Percentiles rank a stretch among this genome's conserved stretches.
phyloP scores from a whole-genome alignment of 2,113 vertebrate species.

The Apodemus sylvaticus region DNA sequence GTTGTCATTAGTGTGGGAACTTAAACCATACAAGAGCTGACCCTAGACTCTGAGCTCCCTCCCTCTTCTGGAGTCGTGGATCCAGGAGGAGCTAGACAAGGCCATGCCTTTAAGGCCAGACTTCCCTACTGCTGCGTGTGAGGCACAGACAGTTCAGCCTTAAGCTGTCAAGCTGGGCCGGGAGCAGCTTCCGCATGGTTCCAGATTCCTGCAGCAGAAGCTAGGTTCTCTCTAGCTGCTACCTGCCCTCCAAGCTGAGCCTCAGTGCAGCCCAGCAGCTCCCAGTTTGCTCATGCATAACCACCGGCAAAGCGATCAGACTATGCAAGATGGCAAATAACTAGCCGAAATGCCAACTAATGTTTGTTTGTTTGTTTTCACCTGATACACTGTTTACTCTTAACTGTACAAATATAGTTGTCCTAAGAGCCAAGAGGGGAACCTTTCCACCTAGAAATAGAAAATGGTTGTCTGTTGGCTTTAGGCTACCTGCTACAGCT shows the following conservation, averaged over 20 bases:
- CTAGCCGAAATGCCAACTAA: conserved; percentile 38
- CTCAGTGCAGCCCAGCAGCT: not conserved
- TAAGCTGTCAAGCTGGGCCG: not conserved
- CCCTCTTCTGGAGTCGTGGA: not conserved
- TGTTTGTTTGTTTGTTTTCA: not conserved
- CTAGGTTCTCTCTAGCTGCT: not conserved
- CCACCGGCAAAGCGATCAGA: conserved; percentile 30
- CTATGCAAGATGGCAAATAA: conserved; percentile 13
- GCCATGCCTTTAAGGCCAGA: not conserved
- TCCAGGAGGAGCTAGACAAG: conserved; percentile 23
- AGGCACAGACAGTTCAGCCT: not conserved
- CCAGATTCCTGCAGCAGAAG: not conserved
- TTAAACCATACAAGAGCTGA: not conserved
- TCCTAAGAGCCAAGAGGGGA: conserved; percentile 5
- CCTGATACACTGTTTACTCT: conserved; percentile 42
- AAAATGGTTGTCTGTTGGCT: conserved; percentile 33
- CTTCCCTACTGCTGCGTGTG: not conserved
- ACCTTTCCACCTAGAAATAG: conserved; percentile 23
- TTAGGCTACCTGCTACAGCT: conserved; percentile 34
- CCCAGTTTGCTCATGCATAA: not conserved
- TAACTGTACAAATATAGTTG: conserved; percentile 45
- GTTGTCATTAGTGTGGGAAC: conserved; percentile 1
- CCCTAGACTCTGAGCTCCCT: not conserved
- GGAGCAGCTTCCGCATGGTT: not conserved
- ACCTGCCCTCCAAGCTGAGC: not conserved